Base-by-base conservation (phyloP, 2,888 invertebrate species). In the Andrena trimmerana region DNA sequence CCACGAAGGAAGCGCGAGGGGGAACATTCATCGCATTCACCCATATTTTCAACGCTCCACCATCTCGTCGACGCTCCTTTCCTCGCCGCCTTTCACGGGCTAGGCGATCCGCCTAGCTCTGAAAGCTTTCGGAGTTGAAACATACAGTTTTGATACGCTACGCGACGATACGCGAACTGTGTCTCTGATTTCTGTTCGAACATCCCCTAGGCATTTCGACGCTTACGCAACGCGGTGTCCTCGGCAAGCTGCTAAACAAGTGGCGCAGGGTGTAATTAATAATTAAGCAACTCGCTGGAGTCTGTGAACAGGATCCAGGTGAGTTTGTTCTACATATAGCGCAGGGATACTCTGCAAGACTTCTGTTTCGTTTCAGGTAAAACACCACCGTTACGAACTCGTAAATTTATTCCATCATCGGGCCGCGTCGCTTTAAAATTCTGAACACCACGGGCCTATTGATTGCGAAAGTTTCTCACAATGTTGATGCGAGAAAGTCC, bases 401-500 rank as follows among this genome's bases (percentile, higher is more conserved):
- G 48, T 54, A 73, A 73, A 73, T 31, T 66, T 73, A 59, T 73
- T 67, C 67, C 73, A 60, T 20, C 60, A 31, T 36, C 42, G 5
- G 8, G 10, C 2, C 16, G 20, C 42, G 50, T n/a, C 63, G 36
- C 68, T 59, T 81, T 59, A 66, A 81, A 74, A 81, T 81, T 74
- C 48, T 16, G 16, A 29, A 16, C 60, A 31, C 33, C 60, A n/a
- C 48, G 48, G 27, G 33, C 42, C 65, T 74, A 81, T 74, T 66
- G 82, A 81, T 74, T 74, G 74, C 66, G 48, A 82, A 83, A 83
- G 66, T 83, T 83, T 66, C 69, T 54, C 33, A 29, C 59, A 78
- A 63, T 36, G 70, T 72, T 70, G 57, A 57, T 52, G 69, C 59
- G 50, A 70, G 42, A 59, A 72, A 72, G 60, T 72, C 76, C 2